Evolutionary conservation across 2,113 vertebrate genomes (phyloP), one percentile per base, ranked within the genome.

Genomic region (Shinisaurus crocodilurus): DNA sequence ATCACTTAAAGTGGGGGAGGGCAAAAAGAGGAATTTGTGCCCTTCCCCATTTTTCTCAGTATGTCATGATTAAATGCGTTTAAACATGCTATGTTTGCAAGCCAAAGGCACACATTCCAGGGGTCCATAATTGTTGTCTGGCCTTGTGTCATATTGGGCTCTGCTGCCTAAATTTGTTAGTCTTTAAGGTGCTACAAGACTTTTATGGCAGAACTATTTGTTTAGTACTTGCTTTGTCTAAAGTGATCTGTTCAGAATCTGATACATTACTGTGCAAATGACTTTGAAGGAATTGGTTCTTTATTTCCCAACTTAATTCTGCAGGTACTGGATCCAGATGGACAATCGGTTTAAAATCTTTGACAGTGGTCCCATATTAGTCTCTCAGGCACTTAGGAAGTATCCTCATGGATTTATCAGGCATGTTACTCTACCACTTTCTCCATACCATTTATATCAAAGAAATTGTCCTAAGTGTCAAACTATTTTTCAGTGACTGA

Each of bases 401-500:
- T 6, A 81, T 87, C 77, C 32, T 90, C 57, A 83, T 84, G 88
- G 88, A 91, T 95, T 95, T 90, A 87, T 95, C 3, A 29, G 74
- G 76, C 80, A 83, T 77, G n/a, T 65, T 90, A 80, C 45, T 3
- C 2, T 88, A 82, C 50, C 1, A 94, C 85, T 90, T 90, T 97
- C 94, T 95, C 87, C 84, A 84, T 86, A 79, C 74, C 87, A 80
- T 96, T 95, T 95, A 92, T 95, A 9, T 95, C 90, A 89, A 90
- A 91, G 43, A 91, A 90, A 94, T 96, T 94, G 82, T 95, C 90
- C 91, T 94, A 93, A 93, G 93, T 92, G 83, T 93, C 94, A 92
- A 88, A 94, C 85, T 95, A 88, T 45, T 88, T 96, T 92, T 95
- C 93, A 92, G 87, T 48, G 63, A 88, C 92, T 94, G 94, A 96